Conservation (phyloP, 2,888 invertebrate species). For the Pseudeuparius sepicola region DNA sequence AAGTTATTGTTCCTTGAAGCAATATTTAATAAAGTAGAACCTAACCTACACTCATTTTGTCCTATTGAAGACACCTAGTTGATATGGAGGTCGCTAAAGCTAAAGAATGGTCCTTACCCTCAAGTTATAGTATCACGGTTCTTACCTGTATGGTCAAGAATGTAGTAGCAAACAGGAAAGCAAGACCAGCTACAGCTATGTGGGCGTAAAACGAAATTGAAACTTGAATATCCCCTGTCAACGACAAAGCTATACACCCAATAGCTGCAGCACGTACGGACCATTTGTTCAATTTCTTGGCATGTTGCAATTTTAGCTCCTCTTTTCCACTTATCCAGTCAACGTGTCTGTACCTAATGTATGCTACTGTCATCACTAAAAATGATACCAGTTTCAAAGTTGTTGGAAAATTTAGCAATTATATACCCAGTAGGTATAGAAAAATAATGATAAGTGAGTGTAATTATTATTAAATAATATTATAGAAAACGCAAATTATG, state of each 20-base stretch:
- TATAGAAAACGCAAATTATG: no score
- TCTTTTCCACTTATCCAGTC: constrained; percentile 30
- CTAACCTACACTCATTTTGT: background rate
- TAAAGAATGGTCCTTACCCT: no score
- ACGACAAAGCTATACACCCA: constrained; percentile 58
- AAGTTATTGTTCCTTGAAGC: background rate
- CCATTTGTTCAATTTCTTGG: no score
- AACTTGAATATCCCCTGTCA: constrained; percentile 68
- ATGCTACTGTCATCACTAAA: constrained; percentile 56
- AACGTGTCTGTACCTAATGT: constrained; percentile 59
- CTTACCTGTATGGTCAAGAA: constrained; percentile 73
- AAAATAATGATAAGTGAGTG: no score
- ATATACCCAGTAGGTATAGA: no score
- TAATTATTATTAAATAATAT: no score
- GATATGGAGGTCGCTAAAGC: background rate
- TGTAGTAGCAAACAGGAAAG: constrained; percentile 68
- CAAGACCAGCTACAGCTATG: constrained; percentile 56
- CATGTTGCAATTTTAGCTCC: constrained; percentile 25
- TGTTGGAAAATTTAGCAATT: no score
- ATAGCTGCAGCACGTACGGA: no score
- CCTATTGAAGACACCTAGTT: constrained; percentile 1
- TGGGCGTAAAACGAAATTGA: constrained; percentile 58
- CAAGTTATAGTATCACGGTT: no score
- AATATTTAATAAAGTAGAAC: background rate
- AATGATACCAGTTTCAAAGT: no score